Evolutionary conservation across 2,888 invertebrate genomes (phyloP).

Genomic region (Reticulitermes lucifugus): DNA sequence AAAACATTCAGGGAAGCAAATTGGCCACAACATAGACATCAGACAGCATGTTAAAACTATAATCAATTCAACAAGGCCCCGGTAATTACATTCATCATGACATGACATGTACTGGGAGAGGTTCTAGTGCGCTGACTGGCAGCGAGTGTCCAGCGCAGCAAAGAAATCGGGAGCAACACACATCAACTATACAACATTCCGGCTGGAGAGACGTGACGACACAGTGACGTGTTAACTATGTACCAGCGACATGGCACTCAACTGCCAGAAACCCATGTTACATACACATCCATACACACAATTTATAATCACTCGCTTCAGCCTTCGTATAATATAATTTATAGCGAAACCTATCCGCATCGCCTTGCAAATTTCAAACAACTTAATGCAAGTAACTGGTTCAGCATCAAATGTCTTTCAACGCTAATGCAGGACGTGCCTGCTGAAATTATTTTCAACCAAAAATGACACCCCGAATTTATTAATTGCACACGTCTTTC

Average conservation of each 20-base stretch:
- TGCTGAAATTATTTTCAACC: background rate
- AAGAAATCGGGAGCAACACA: slow-evolving; percentile 15
- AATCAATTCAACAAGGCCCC: slow-evolving; percentile 43
- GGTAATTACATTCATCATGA: slow-evolving; percentile 41
- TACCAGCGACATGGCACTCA: slow-evolving; percentile 40
- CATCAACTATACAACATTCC: slow-evolving; percentile 19
- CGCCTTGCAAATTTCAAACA: slow-evolving; percentile 19
- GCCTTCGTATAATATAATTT: slow-evolving; percentile 1
- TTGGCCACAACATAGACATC: slow-evolving; percentile 44
- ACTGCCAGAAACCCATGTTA: slow-evolving; percentile 24
- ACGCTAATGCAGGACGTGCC: background rate
- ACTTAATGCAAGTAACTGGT: slow-evolving; percentile 11
- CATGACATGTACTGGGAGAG: slow-evolving; percentile 39
- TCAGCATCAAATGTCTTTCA: background rate
- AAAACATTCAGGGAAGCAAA: slow-evolving; percentile 43
- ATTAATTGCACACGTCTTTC: no score
- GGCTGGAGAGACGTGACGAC: slow-evolving; percentile 34
- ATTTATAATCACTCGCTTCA: background rate
- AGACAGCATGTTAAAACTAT: slow-evolving; percentile 44
- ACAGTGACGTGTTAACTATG: slow-evolving; percentile 40
- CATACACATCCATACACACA: slow-evolving; percentile 10
- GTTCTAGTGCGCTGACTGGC: slow-evolving; percentile 19
- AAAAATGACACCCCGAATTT: no score
- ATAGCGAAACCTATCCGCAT: slow-evolving; percentile 19
- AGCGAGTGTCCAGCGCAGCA: slow-evolving; percentile 1